A percentile compares a stretch with the other conserved stretches of the same genome.
These are phyloP conservation scores for Larimichthys crocea DNA, from an alignment of 2,113 vertebrate genomes.

Conservation along the genomic window DNA sequence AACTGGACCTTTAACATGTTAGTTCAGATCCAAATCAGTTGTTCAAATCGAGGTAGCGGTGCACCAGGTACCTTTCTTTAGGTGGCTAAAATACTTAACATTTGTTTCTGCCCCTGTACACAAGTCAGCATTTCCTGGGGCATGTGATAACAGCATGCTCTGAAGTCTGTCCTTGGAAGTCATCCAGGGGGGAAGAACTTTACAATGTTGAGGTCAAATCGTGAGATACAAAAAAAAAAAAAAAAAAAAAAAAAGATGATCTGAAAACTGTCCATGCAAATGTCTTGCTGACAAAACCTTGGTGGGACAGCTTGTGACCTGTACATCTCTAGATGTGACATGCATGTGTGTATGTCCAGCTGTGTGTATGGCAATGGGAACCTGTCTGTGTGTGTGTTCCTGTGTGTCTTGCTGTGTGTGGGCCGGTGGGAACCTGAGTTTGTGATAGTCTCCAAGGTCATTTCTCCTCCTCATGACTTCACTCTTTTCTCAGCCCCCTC, in stretches of 20 bases:
- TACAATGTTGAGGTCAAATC: background rate
- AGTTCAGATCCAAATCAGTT: too few species aligned
- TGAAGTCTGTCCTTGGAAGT: background rate
- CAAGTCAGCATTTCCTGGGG: too few species aligned
- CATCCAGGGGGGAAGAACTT: background rate
- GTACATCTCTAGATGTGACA: background rate
- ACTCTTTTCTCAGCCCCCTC: constrained; percentile 87
- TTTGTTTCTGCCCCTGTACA: too few species aligned
- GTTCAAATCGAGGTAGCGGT: too few species aligned
- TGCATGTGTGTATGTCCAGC: constrained; percentile 5
- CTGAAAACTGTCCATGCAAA: background rate
- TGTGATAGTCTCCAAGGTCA: constrained; percentile 86
- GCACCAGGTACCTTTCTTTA: too few species aligned
- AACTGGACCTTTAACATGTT: too few species aligned
- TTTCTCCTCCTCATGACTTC: constrained; percentile 88
- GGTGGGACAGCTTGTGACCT: background rate
- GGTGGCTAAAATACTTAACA: too few species aligned
- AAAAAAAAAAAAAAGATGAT: background rate
- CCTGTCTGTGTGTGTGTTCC: constrained; percentile 32
- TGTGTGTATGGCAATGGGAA: background rate
- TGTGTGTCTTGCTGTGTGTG: constrained; percentile 46
- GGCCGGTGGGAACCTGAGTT: constrained; percentile 58
- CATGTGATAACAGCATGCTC: background rate
- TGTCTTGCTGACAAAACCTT: background rate
- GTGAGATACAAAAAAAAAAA: background rate